phyloP scores from a whole-genome alignment of 1,140 invertebrate species.

The Drosophila bipectinata region DNA sequence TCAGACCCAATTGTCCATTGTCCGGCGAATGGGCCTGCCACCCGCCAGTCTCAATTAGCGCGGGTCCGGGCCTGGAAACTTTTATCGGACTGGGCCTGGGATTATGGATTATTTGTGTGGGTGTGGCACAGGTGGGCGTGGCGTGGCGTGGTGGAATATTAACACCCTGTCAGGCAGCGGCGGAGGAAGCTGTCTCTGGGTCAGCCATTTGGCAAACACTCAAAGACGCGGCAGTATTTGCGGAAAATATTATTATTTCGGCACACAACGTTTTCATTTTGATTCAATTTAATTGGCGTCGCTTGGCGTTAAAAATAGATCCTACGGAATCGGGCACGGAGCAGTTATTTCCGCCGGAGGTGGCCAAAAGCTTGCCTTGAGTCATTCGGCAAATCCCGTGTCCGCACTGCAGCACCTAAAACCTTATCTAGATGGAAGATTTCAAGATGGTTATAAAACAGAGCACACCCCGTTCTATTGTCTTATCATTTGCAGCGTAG shows the following conservation, averaged over 20 bases:
- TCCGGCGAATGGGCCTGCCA: constrained; percentile 21
- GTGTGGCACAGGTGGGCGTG: constrained; percentile 37
- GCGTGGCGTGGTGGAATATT: constrained; percentile 32
- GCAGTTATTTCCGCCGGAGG: constrained; percentile 43
- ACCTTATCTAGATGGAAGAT: constrained; percentile 40
- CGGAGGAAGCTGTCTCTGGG: constrained; percentile 33
- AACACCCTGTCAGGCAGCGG: constrained; percentile 20
- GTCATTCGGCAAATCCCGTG: constrained; percentile 37
- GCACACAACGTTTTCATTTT: constrained; percentile 1
- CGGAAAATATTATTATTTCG: constrained; percentile 25
- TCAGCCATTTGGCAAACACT: constrained; percentile 59
- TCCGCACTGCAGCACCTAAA: constrained; percentile 34
- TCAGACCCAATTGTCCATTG: constrained; percentile 38
- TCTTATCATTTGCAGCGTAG: constrained; percentile 30
- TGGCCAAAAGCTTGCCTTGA: constrained; percentile 33
- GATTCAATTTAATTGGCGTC: constrained; percentile 37
- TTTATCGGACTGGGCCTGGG: constrained; percentile 29
- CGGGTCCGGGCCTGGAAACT: constrained; percentile 37
- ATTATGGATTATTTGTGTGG: not conserved
- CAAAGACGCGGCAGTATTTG: constrained; percentile 55
- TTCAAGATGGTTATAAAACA: constrained; percentile 25
- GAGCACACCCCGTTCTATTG: constrained; percentile 6
- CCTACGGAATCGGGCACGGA: constrained; percentile 1
- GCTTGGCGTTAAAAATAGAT: constrained; percentile 27
- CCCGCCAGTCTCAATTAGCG: constrained; percentile 46